Percentiles rank a stretch among this genome's conserved stretches.
Evolutionary conservation across 2,113 vertebrate genomes (phyloP).

Genomic region (Nymphicus hollandicus): DNA sequence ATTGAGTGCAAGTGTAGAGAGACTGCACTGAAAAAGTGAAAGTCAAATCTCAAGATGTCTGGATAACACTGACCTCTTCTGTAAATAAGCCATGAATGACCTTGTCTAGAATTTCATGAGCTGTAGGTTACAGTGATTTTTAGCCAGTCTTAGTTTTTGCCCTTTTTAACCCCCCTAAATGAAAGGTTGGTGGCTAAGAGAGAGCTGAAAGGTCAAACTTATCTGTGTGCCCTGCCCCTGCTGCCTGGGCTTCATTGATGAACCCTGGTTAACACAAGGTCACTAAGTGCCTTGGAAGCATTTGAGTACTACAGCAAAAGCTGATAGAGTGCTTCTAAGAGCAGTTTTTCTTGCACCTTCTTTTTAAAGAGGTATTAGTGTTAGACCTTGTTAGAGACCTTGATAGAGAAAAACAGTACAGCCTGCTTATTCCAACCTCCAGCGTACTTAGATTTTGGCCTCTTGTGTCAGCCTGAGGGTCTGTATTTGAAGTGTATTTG

Average conservation of each 20-base stretch:
- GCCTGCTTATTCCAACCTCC: background rate
- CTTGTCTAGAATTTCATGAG: background rate
- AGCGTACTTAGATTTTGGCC: background rate
- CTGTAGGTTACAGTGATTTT: background rate
- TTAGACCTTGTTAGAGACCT: background rate
- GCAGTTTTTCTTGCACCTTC: background rate
- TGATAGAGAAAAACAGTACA: background rate
- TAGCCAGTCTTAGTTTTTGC: background rate
- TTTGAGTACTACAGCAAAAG: background rate
- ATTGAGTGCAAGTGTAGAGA: background rate
- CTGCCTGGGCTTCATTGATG: background rate
- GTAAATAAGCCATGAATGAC: background rate
- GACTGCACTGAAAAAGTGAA: background rate
- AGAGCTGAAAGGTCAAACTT: background rate
- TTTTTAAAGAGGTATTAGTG: background rate
- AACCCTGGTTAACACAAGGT: background rate
- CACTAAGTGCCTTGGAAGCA: background rate
- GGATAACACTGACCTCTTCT: background rate
- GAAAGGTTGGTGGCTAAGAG: background rate
- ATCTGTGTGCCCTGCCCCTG: background rate
- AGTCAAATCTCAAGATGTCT: background rate
- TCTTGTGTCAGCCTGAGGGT: background rate
- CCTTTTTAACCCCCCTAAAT: background rate
- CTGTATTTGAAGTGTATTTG: background rate
- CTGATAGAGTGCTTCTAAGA: background rate